Base-by-base conservation (phyloP, 2,888 invertebrate genomes). In the Notocelia uddmanniana region DNA sequence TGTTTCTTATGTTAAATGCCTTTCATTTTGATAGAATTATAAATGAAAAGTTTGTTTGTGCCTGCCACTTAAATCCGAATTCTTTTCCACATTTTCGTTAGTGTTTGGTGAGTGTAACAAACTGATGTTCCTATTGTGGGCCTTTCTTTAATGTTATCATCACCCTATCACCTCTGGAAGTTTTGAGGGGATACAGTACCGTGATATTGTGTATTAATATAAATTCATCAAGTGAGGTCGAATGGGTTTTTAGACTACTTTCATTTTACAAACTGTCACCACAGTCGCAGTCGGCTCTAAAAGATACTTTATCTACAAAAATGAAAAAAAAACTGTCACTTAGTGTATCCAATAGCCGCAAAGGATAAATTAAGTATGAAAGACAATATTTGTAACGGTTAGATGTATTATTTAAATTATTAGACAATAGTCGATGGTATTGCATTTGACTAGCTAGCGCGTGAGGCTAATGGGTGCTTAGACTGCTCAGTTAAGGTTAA, bases 401-500 rank as follows among this genome's bases (percentile, higher is more conserved):
- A 54, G 18, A 52, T 34, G 52, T 26, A 31, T 60, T 45, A 50
- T 41, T 26, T 31, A 50, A 31, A 41, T 19, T 37, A 52, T 21
- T 55, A 52, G 52, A 71, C 66, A 71, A 60, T 45, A 3, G 21
- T 60, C 62, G 55, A 67, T 67, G 66, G 37, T 72, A 62, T 68
- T 62, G 68, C 62, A 72, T 72, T 72, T 72, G 59, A 41, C 15
- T 67, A 21, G 59, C 66, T 23, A 41, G n/a, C 15, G 48, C 18
- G 67, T 58, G 70, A 70, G 70, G 66, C 70, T 70, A 52, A 66
- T 59, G 50, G 70, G 66, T 71, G 71, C 71, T 71, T 60, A 62
- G 50, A 66, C 59, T 71, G 71, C 71, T 71, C 67, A 62, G 11
- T 68, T 62, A 72, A 41, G 15, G 45, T 68, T 72, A 72, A 62